Evolutionary conservation across 2,888 invertebrate genomes (phyloP).

Genomic region (Sarcophaga variegata): DNA sequence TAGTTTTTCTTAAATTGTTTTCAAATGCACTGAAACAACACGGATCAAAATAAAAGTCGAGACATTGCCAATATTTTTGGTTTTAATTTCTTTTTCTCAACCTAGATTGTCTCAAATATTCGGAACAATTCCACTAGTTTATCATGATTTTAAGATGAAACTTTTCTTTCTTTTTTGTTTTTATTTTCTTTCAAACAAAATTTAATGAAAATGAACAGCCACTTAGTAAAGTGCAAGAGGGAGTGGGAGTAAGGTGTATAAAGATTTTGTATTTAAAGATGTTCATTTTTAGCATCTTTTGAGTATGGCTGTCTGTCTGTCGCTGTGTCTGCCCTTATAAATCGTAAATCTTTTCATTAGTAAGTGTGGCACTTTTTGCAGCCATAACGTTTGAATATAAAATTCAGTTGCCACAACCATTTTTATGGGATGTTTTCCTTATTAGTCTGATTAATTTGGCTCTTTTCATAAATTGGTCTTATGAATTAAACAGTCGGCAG

Average conservation of each 20-base stretch:
- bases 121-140: conserved; percentile 8
- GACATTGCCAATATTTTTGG: not conserved
- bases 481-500: conserved; percentile 58
- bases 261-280: conserved; percentile 36
- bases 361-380: conserved; percentile 61
- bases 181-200: not conserved
- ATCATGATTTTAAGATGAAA: too few relatives aligned
- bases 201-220: conserved; percentile 40
- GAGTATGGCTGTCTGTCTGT: not conserved
- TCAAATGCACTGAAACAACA: too few relatives aligned
- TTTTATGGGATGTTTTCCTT: conserved; percentile 79
- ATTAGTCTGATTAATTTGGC: conserved; percentile 82
- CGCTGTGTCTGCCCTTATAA: conserved; percentile 54
- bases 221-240: conserved; percentile 24
- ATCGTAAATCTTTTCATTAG: conserved; percentile 82
- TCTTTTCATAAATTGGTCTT: conserved; percentile 81
- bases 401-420: conserved; percentile 70
- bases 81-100: not conserved
- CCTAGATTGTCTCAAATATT: conserved; percentile 19
- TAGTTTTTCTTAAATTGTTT: too few relatives aligned
- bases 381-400: conserved; percentile 73
- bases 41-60: too few relatives aligned
- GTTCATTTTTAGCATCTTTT: conserved; percentile 9
- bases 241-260: not conserved
- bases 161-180: too few relatives aligned